phyloP scores from a whole-genome alignment of 1,140 invertebrate genomes.

The Fopius arisanus region DNA sequence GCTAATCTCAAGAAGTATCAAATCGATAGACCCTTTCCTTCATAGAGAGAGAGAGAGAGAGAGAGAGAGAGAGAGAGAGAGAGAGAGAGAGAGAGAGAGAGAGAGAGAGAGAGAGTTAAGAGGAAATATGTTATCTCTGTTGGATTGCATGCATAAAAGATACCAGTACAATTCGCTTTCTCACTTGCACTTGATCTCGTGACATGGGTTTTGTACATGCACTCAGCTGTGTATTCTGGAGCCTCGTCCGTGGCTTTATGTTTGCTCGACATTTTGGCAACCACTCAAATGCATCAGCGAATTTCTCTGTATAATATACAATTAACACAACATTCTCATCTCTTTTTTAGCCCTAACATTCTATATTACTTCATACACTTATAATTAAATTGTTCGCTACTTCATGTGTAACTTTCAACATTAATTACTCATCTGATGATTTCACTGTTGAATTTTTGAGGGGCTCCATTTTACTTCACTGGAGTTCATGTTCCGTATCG shows the following conservation, averaged over 20 bases:
- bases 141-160: too few relatives aligned
- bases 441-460: too few relatives aligned
- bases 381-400: background rate
- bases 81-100: background rate
- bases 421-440: too few relatives aligned
- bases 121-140: background rate
- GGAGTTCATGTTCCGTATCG: too few relatives aligned
- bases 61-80: background rate
- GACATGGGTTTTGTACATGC: constrained; percentile 26
- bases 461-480: too few relatives aligned
- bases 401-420: too few relatives aligned
- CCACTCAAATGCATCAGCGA: background rate
- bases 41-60: background rate
- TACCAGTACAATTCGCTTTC: background rate
- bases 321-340: constrained; percentile 14
- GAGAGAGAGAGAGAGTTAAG: background rate
- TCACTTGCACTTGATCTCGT: background rate
- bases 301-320: constrained; percentile 15
- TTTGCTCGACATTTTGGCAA: constrained; percentile 17
- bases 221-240: background rate
- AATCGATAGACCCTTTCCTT: constrained; percentile 3
- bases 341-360: background rate
- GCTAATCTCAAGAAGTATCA: constrained; percentile 5
- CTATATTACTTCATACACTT: background rate
- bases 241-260: background rate